A percentile compares a stretch with the other conserved stretches of the same genome.
These are phyloP conservation scores for Orthosia cruda DNA, from an alignment of 2,888 invertebrate genomes.

Conservation along the genomic window DNA sequence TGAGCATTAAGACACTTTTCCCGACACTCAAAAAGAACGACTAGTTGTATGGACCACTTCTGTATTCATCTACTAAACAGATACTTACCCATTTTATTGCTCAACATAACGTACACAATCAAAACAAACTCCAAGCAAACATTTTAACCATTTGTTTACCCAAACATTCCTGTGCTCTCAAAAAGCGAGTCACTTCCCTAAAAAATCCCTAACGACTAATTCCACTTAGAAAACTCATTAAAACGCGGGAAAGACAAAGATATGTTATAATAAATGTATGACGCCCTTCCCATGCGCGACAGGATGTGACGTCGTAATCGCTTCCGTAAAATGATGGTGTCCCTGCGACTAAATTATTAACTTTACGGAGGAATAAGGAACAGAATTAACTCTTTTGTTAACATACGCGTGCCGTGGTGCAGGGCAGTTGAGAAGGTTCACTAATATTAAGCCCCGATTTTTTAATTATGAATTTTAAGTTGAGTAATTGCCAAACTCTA, in stretches of 20 bases:
- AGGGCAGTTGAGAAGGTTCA: slow-evolving; percentile 25
- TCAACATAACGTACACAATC: not conserved
- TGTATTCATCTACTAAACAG: not conserved
- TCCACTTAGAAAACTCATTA: slow-evolving; percentile 63
- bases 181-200: not conserved
- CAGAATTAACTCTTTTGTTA: slow-evolving; percentile 80
- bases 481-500: too few relatives aligned
- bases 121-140: slow-evolving; percentile 1
- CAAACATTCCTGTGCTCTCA: not conserved
- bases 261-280: slow-evolving; percentile 65
- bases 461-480: too few relatives aligned
- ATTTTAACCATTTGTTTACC: slow-evolving; percentile 30
- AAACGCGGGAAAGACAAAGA: slow-evolving; percentile 53
- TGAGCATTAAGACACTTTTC: too few relatives aligned
- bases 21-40: not conserved
- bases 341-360: slow-evolving; percentile 68
- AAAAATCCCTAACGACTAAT: slow-evolving; percentile 39
- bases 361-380: slow-evolving; percentile 61
- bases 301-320: slow-evolving; percentile 64
- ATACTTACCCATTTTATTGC: not conserved
- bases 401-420: slow-evolving; percentile 35
- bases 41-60: not conserved
- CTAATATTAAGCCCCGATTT: too few relatives aligned
- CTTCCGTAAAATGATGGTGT: slow-evolving; percentile 70
- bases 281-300: slow-evolving; percentile 48